A percentile compares a stretch with the other conserved stretches of the same genome.
phyloP scores from a whole-genome alignment of 2,888 invertebrate genomes.

The Acleris emargana region DNA sequence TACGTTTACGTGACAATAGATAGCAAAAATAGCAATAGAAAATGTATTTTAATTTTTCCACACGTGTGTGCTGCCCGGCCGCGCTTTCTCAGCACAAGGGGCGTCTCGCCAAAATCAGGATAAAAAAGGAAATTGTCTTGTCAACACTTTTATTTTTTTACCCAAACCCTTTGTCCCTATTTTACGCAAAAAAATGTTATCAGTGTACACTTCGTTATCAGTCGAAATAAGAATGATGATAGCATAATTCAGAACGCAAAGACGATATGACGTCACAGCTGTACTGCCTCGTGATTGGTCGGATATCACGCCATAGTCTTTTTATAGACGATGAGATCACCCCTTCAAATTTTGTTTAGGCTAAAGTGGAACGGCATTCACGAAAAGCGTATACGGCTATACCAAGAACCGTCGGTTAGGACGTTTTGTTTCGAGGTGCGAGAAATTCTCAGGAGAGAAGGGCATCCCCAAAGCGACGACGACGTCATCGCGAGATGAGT shows the following conservation, averaged over 20 bases:
- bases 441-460: constrained; percentile 74
- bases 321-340: constrained; percentile 74
- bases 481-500: constrained; percentile 75
- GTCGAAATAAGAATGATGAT: constrained; percentile 24
- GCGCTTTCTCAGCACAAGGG: no score
- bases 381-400: constrained; percentile 56
- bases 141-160: neutral
- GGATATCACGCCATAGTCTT: constrained; percentile 70
- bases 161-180: no score
- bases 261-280: constrained; percentile 58
- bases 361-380: constrained; percentile 48
- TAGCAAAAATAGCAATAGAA: no score
- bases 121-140: no score
- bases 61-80: no score
- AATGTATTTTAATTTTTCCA: no score
- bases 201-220: constrained; percentile 13
- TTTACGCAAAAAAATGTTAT: neutral
- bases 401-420: constrained; percentile 58
- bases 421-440: constrained; percentile 54
- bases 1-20: no score
- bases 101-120: no score
- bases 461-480: constrained; percentile 77
- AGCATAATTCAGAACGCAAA: constrained; percentile 37
- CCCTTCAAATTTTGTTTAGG: constrained; percentile 59
- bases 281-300: constrained; percentile 60